Evolutionary conservation across 2,113 vertebrate species (phyloP).

Genomic region (Nibea albiflora): DNA sequence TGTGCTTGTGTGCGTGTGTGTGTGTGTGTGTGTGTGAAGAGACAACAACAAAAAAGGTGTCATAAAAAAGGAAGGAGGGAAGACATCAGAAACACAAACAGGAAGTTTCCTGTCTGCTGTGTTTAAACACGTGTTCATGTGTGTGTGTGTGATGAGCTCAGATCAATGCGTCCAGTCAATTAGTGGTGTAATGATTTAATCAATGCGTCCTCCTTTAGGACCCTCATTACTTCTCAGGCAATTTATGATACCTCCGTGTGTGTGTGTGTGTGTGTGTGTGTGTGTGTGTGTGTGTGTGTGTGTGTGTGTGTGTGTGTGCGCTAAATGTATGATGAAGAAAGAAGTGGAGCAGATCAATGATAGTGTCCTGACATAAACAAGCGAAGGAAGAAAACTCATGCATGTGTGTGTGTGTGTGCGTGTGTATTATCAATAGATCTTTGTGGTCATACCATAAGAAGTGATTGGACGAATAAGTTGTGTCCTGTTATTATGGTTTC

Average conservation of each 20-base stretch:
- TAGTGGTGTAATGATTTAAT: constrained; percentile 70
- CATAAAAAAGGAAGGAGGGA: neutral
- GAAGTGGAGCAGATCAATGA: constrained; percentile 26
- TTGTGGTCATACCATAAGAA: neutral
- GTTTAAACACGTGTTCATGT: constrained; percentile 6
- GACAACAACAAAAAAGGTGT: neutral
- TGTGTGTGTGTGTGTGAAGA: neutral
- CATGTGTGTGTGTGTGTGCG: neutral
- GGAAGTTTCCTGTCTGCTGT: neutral
- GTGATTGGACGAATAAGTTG: neutral
- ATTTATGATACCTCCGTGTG: constrained; percentile 34
- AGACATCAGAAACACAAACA: neutral
- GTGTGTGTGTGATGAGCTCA: constrained; percentile 21
- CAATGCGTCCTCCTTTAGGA: constrained; percentile 46
- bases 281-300: neutral
- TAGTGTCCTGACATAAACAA: constrained; percentile 42
- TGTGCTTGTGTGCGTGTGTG: constrained; percentile 8
- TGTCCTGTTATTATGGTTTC: neutral
- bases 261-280: neutral
- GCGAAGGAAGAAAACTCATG: neutral
- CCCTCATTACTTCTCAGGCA: constrained; percentile 37
- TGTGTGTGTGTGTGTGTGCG: neutral
- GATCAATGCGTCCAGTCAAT: constrained; percentile 68
- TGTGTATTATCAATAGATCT: neutral
- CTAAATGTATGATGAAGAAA: constrained; percentile 30